Evolutionary conservation across 2,797 vertebrate genomes (phyloP), one percentile per base, ranked within the genome.

Genomic region (Phrynocephalus forsythii): DNA sequence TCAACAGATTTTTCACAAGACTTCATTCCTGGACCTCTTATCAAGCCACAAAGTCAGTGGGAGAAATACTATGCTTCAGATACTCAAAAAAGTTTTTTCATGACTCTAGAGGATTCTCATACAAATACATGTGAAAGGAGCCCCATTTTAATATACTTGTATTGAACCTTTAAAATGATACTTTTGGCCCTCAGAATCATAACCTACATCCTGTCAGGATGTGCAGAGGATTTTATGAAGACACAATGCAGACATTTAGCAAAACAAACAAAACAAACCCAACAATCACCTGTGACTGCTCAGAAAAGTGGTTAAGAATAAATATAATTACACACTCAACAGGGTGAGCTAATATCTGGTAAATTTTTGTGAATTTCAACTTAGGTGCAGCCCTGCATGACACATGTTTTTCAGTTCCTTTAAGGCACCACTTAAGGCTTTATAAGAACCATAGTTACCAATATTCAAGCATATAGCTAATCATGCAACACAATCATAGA

Each of bases 381-480:
- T 76, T 52, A 76, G 16, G 60, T 76, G n/a, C 63, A 75, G 44
- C 50, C 24, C 63, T 72, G 33, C 44, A 63, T 28, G 85, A 33
- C 26, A 52, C 7, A 68, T 87, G 50, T 22, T 11, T 50, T 52
- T 66, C 50, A 84, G 24, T 60, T 22, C 28, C 52, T 6, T 18
- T 16, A 0, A 11, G 1, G 8, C 20, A 50, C 20, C 20, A 63
- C n/a, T 72, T 78, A 72, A 78, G 68, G 33, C 66, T 89, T 50
- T 44, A 22, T 67, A 89, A 72, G 75, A 75, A 16, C 33, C 22
- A 44, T 28, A n/a, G 44, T 75, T n/a, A 83, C 28, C n/a, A 77
- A 20, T 44, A 87, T 15, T 78, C 26, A 78, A 88, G 90, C 0
- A 60, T 83, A 66, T 18, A n/a, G 5, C 33, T 77, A 75, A 90